Evolutionary conservation across 1,140 invertebrate genomes (phyloP).

Genomic region (Ceratitis capitata): DNA sequence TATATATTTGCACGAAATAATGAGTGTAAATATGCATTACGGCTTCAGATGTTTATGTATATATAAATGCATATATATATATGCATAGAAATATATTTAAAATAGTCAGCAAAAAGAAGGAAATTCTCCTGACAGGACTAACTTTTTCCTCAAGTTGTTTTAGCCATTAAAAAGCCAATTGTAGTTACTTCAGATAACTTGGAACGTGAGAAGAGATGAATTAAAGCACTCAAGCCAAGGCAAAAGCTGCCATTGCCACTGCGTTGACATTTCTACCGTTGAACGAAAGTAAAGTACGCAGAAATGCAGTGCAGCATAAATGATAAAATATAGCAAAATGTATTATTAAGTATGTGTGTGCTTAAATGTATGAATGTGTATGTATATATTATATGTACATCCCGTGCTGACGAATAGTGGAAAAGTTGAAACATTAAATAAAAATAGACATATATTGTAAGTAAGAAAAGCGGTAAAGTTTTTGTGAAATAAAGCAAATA

Average conservation of each 20-base stretch:
- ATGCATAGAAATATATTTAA: not conserved
- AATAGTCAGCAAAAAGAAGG: not conserved
- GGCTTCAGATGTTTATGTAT: too few species aligned
- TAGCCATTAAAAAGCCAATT: slow-evolving; percentile 33
- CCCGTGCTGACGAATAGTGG: too few species aligned
- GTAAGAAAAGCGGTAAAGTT: not conserved
- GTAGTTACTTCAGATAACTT: slow-evolving; percentile 27
- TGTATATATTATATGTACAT: not conserved
- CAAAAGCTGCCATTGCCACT: not conserved
- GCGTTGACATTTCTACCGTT: not conserved
- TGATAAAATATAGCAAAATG: not conserved
- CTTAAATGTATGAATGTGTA: too few species aligned
- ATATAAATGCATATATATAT: not conserved
- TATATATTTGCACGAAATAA: not conserved
- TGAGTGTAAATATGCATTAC: not conserved
- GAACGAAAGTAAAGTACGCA: not conserved
- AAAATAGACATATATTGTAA: not conserved
- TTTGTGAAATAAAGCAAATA: not conserved
- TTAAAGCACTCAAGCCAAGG: slow-evolving; percentile 30
- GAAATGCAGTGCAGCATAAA: not conserved
- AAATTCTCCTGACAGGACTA: slow-evolving; percentile 7
- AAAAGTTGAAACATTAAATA: not conserved
- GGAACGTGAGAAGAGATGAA: slow-evolving; percentile 12
- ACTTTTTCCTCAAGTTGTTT: slow-evolving; percentile 4
- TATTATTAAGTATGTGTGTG: not conserved